A percentile compares a stretch with the other conserved stretches of the same genome.
Conservation (phyloP, 2,113 vertebrate genomes). For the Anser brachyrhynchus region DNA sequence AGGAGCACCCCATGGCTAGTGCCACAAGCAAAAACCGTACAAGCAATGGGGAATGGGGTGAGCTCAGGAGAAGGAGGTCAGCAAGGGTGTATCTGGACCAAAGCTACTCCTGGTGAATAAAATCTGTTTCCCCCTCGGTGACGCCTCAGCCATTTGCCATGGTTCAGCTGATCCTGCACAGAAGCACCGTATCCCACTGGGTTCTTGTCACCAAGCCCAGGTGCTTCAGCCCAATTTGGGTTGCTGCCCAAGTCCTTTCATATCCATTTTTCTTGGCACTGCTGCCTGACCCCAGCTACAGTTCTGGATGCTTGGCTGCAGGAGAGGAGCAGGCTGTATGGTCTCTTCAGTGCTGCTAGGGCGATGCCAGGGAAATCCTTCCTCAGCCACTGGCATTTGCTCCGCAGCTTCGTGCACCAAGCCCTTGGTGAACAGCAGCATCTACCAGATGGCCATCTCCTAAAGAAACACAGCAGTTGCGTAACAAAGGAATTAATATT, state of each 20-base stretch:
- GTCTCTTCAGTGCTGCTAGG: background rate
- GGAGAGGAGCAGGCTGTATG: background rate
- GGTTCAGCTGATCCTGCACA: background rate
- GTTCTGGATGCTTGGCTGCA: rapidly evolving
- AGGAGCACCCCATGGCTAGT: rapidly evolving
- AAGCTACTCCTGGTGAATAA: background rate
- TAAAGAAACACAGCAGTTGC: background rate
- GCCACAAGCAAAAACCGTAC: background rate
- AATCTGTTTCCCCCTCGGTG: background rate
- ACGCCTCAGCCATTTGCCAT: background rate
- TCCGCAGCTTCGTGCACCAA: background rate
- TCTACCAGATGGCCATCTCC: background rate
- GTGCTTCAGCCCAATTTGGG: background rate
- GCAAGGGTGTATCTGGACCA: background rate
- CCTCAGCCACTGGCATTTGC: background rate
- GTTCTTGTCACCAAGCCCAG: background rate
- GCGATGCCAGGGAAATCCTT: background rate
- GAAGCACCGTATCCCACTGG: background rate
- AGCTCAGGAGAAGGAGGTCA: background rate
- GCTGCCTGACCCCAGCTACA: background rate
- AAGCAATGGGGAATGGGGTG: background rate
- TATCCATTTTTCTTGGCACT: background rate
- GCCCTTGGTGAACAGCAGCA: background rate
- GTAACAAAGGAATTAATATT: conserved; percentile 18
- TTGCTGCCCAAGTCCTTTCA: background rate